Evolutionary conservation across 1,140 invertebrate species (phyloP), one percentile per base, ranked within the genome.

Genomic region (Lamellibrachia luymesi): DNA sequence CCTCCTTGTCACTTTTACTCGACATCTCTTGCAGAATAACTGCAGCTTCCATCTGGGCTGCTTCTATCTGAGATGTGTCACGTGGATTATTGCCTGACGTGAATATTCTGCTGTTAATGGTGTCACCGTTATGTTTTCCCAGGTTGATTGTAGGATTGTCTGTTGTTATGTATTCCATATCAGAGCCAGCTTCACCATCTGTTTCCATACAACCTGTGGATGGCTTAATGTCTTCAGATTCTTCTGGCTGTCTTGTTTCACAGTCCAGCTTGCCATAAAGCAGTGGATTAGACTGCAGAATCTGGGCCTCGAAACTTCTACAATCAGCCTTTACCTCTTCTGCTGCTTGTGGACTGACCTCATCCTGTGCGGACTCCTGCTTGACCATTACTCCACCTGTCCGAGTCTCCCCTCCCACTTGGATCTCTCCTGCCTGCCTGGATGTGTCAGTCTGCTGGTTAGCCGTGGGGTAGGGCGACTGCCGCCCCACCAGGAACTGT

Each of bases 371-470:
- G n/a, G 25, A 8, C 90, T 50, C 27, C 49, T 50, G 17, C 17
- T 13, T 49, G 38, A 38, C 38, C 25, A 17, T 7, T 4, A 51
- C 90, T 91, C 0, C 64, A 22, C 2, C 17, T 80, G 64, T 80
- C 64, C 25, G 17, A 10, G 17, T 91, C 25, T n/a, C 51, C 91
- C 27, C 91, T 91, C 91, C 51, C 49, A 51, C 91, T n/a, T 91
- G 49, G 8, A n/a, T 4, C 6, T 91, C 51, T 91, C 49, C 91
- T 27, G 17, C 13, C 27, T 22, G 91, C n/a, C 13, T 50, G 38
- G 91, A 91, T n/a, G 91, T n/a, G 13, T 22, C 90, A 91, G 90
- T 91, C 90, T 91, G 90, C 90, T 91, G 90, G 27, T 13, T 22
- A 27, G 25, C 90, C 90, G 64, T 80, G 64, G 64, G 64, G 64